These are phyloP conservation scores for Eublepharis macularius DNA, from an alignment of 2,113 vertebrate species.

Conservation along the genomic window DNA sequence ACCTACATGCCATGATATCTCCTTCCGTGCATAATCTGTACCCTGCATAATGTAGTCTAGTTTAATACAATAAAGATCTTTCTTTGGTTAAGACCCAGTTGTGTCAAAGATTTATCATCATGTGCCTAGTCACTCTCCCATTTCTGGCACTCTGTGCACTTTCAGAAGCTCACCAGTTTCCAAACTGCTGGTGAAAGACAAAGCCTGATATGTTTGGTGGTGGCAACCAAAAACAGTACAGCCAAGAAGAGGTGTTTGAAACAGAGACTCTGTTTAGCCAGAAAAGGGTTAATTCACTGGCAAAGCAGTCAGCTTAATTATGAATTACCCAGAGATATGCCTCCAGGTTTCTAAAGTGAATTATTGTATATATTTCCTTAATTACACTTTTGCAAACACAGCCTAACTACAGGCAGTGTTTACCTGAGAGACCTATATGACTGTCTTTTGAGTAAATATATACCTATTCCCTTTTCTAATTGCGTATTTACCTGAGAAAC, in stretches of 20 bases:
- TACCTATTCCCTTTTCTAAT: slow-evolving; percentile 9
- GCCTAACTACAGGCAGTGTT: slow-evolving; percentile 2
- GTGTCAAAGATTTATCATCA: too few species aligned
- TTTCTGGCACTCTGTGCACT: too few species aligned
- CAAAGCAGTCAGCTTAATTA: background rate
- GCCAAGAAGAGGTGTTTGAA: background rate
- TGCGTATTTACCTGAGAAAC: slow-evolving; percentile 17
- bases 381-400: slow-evolving; percentile 21
- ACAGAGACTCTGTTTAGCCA: background rate
- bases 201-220: too few species aligned
- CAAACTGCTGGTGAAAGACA: too few species aligned
- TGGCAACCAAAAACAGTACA: too few species aligned
- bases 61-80: too few species aligned
- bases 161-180: too few species aligned
- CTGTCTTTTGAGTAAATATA: slow-evolving; percentile 17
- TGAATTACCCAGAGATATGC: background rate
- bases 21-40: too few species aligned
- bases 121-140: too few species aligned
- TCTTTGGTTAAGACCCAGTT: too few species aligned
- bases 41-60: too few species aligned
- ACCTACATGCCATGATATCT: too few species aligned
- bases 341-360: background rate
- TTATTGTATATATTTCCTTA: slow-evolving; percentile 23
- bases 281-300: slow-evolving; percentile 1
- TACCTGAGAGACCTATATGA: slow-evolving; percentile 12